Evolutionary conservation across 2,888 invertebrate genomes (phyloP), one percentile per base, ranked within the genome.

Genomic region (Platerodrilus igneus): DNA sequence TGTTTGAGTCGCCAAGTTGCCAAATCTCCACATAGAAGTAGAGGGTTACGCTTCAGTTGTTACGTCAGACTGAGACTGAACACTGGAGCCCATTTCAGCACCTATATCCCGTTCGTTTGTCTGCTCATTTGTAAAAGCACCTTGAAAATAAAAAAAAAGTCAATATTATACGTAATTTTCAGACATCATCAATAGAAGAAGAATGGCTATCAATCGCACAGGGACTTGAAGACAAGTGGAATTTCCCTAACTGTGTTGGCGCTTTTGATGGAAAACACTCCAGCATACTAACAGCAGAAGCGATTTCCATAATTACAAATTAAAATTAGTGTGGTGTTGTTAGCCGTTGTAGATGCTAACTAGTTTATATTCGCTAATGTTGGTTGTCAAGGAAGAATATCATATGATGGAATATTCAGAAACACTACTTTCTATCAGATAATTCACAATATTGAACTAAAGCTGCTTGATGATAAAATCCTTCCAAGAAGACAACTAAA

Each of bases 171-270:
- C 14, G 14, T 25, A 13, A 25, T 13, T 25, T 4, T 25, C 34
- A 51, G 52, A 35, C 42, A 32, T 46, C 47, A 31, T 41, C 41
- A 37, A 48, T 44, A 41, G 37, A 35, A 41, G 47, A 45, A 21
- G 36, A 27, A 37, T 52, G 52, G 49, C 45, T 42, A 37, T 31
- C 33, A 42, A 37, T 52, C 31, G 35, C 47, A 31, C 42, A 38
- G 37, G 40, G 43, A 38, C 51, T 45, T 40, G 44, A 48, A 37
- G 37, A 47, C 31, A 41, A 43, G 41, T 51, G 48, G 47, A 52
- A 47, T 47, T 50, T 52, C 18, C 52, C 49, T 34, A n/a, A n/a
- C n/a, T n/a, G n/a, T n/a, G n/a, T n/a, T n/a, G n/a, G n/a, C n/a
- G n/a, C n/a, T n/a, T n/a, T n/a, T n/a, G n/a, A n/a, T n/a, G n/a